Evolutionary conservation across 2,113 vertebrate genomes (phyloP).

Genomic region (Gallinago jamesoni): DNA sequence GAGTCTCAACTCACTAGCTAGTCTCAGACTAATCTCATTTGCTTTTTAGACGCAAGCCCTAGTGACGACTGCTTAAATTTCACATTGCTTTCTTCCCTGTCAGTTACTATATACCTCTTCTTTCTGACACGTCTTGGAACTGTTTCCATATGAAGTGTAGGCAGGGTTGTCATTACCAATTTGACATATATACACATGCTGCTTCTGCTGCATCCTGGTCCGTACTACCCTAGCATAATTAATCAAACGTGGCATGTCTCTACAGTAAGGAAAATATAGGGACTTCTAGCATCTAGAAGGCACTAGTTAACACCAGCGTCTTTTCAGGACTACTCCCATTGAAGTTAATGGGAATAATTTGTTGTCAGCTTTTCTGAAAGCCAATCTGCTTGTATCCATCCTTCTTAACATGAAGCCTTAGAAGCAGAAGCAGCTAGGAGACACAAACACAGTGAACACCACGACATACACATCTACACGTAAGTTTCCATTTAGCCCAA

Average conservation of each 20-base stretch:
- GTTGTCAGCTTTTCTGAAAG: neutral
- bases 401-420: neutral
- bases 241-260: neutral
- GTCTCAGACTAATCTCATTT: neutral
- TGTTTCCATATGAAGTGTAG: conserved; percentile 34
- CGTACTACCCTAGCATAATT: neutral
- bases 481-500: neutral
- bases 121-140: conserved; percentile 7
- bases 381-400: neutral
- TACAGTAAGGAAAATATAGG: neutral
- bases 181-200: conserved; percentile 13
- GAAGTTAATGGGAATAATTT: neutral
- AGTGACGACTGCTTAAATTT: conserved; percentile 19
- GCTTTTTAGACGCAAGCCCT: neutral
- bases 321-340: neutral
- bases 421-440: neutral
- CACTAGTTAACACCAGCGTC: neutral
- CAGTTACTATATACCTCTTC: conserved; percentile 23
- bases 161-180: conserved; percentile 37
- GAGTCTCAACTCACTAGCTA: conserved; percentile 35
- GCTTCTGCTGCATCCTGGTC: conserved; percentile 4
- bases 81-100: conserved; percentile 40
- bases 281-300: neutral
- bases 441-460: neutral
- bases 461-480: neutral